phyloP scores from a whole-genome alignment of 2,888 invertebrate genomes.

The Phytoseiulus persimilis region DNA sequence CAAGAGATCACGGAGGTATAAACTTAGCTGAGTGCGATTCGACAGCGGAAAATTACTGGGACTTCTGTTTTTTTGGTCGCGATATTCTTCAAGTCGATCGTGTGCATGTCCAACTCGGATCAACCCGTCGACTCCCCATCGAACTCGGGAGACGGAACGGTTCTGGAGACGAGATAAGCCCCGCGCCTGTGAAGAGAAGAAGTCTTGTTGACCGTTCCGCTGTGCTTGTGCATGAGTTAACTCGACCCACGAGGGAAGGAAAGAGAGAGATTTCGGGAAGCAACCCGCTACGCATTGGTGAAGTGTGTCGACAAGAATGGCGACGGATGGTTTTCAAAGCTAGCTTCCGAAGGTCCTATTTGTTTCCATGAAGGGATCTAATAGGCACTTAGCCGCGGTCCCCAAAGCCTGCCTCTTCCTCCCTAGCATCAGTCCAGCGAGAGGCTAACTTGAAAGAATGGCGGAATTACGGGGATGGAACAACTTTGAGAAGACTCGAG shows the following conservation, averaged over 20 bases:
- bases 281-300: neutral
- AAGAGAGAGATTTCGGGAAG: neutral
- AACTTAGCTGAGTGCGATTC: neutral
- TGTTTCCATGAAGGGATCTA: slow-evolving; percentile 29
- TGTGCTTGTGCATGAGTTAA: no score
- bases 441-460: slow-evolving; percentile 28
- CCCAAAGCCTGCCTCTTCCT: neutral
- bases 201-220: no score
- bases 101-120: no score
- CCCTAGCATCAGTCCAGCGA: slow-evolving; percentile 8
- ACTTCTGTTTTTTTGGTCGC: no score
- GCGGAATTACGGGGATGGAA: neutral
- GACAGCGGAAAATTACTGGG: no score
- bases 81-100: no score
- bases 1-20: neutral
- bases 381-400: slow-evolving; percentile 33
- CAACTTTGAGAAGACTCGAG: neutral
- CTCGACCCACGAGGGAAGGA: no score
- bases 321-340: slow-evolving; percentile 18
- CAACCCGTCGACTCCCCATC: no score
- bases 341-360: neutral
- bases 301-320: neutral
- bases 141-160: no score
- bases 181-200: no score
- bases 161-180: no score